These are phyloP conservation scores for Danio rerio DNA, from an alignment of 2,113 vertebrate genomes.

Conservation along the genomic window GRCz12tu NC_133180.1:54387501-54388000, in stretches of 20 bases:
- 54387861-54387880: conserved; percentile 72
- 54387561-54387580: neutral
- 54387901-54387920: conserved; percentile 48
- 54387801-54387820: conserved; percentile 81
- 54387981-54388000: neutral
- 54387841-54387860: conserved; percentile 76
- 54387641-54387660: conserved; percentile 62
- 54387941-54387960: neutral
- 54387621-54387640: conserved; percentile 70
- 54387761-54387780: conserved; percentile 80
- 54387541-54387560: conserved; percentile 48
- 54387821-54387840: conserved; percentile 72
- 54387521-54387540: conserved; percentile 57
- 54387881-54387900: conserved; percentile 59
- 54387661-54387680: conserved; percentile 63
- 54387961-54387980: neutral
- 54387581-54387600: conserved; percentile 61
- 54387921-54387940: conserved; percentile 40
- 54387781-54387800: conserved; percentile 78
- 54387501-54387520: conserved; percentile 46
- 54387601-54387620: conserved; percentile 75
- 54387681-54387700: conserved; percentile 61
- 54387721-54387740: conserved; percentile 55
- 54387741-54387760: conserved; percentile 72
- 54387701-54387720: conserved; percentile 64